Evolutionary conservation across 1,140 invertebrate species (phyloP).

Genomic region (Eufriesea mexicana): DNA sequence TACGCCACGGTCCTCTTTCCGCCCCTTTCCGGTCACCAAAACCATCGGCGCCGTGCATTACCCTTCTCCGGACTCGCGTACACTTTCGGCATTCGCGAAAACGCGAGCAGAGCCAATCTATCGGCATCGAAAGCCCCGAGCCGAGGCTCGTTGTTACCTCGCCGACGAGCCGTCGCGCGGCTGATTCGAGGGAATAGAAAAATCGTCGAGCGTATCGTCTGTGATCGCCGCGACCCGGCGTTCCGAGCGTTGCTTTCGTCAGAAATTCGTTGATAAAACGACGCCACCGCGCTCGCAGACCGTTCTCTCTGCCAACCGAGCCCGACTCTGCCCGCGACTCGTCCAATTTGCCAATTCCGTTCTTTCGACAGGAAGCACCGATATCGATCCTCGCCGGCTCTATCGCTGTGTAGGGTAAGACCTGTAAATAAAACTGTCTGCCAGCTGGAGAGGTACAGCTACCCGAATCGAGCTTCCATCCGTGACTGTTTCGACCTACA

Average conservation of each 20-base stretch:
- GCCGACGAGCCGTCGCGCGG: background rate
- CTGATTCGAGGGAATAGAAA: slow-evolving; percentile 37
- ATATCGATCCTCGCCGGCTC: slow-evolving; percentile 2
- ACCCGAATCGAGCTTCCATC: background rate
- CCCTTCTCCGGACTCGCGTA: slow-evolving; percentile 15
- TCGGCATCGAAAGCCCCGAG: background rate
- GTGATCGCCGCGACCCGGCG: background rate
- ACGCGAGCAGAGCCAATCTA: slow-evolving; percentile 43
- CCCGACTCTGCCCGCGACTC: slow-evolving; percentile 8
- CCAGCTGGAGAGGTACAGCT: background rate
- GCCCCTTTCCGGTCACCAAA: slow-evolving; percentile 51
- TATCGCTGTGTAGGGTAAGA: background rate
- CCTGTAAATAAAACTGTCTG: slow-evolving; percentile 36
- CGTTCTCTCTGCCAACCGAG: background rate
- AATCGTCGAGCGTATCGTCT: slow-evolving; percentile 35
- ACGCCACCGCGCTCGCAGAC: background rate
- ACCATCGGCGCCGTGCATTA: slow-evolving; percentile 40
- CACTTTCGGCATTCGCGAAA: slow-evolving; percentile 48
- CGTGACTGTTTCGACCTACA: background rate
- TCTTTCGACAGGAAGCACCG: slow-evolving; percentile 6
- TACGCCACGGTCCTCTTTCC: slow-evolving; percentile 11
- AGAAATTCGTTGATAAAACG: slow-evolving; percentile 41
- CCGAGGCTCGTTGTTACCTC: background rate
- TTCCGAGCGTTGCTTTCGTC: slow-evolving; percentile 10
- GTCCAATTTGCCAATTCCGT: slow-evolving; percentile 47